phyloP scores from a whole-genome alignment of 2,797 vertebrate genomes.

The Enteromius paludinosus region DNA sequence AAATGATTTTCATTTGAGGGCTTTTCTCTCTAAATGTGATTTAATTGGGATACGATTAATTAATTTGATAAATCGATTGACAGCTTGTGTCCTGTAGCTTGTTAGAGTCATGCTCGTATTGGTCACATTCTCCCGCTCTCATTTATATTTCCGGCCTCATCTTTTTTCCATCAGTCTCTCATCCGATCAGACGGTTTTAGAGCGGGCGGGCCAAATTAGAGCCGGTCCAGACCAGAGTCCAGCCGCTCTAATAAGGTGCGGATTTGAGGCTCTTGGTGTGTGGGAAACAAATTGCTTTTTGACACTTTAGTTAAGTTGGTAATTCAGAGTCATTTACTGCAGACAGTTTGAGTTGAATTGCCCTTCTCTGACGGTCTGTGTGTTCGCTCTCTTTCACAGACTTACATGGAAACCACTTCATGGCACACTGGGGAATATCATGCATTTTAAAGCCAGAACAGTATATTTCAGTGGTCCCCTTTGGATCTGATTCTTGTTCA shows the following conservation, averaged over 20 bases:
- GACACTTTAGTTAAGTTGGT: slow-evolving; percentile 79
- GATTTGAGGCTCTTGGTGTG: slow-evolving; percentile 70
- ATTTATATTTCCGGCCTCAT: not conserved
- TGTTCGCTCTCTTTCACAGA: slow-evolving; percentile 25
- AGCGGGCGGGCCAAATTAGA: slow-evolving; percentile 37
- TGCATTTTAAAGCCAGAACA: slow-evolving; percentile 3
- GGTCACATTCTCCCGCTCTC: not conserved
- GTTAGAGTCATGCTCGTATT: not conserved
- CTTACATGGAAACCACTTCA: not conserved
- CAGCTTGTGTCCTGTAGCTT: not conserved
- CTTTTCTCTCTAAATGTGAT: not conserved
- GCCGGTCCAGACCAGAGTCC: slow-evolving; percentile 37
- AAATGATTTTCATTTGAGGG: not conserved
- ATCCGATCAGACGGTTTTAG: slow-evolving; percentile 14
- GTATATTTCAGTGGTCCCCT: not conserved
- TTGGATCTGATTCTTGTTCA: not conserved
- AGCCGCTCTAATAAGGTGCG: slow-evolving; percentile 69
- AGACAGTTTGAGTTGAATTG: slow-evolving; percentile 71
- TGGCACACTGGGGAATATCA: not conserved
- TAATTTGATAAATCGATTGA: not conserved
- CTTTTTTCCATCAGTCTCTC: not conserved
- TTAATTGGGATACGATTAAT: not conserved
- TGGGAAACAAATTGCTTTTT: slow-evolving; percentile 74
- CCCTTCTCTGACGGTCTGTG: slow-evolving; percentile 50
- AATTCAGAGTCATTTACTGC: slow-evolving; percentile 76